Evolutionary conservation across 2,797 vertebrate species (phyloP).

Genomic region (Chelonia mydas): DNA sequence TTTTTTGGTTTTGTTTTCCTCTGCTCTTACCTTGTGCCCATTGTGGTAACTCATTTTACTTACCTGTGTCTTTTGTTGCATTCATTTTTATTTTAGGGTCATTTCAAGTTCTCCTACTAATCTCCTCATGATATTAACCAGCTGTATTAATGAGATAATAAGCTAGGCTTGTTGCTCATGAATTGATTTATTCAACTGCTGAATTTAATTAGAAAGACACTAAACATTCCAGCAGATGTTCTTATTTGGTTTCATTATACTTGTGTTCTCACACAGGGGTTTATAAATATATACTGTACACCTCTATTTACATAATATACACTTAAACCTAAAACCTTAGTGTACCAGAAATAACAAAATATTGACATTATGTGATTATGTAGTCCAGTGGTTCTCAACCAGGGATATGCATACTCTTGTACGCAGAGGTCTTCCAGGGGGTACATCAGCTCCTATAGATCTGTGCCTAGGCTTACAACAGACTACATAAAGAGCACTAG

Average conservation of each 20-base stretch:
- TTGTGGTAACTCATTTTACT: constrained; percentile 48
- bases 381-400: no score
- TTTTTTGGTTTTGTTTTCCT: not conserved
- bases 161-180: constrained; percentile 72
- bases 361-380: not conserved
- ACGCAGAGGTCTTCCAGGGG: no score
- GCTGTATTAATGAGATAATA: constrained; percentile 79
- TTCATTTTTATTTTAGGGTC: constrained; percentile 49
- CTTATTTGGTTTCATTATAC: constrained; percentile 75
- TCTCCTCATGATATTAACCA: constrained; percentile 69
- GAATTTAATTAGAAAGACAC: constrained; percentile 79
- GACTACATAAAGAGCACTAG: no score
- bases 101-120: constrained; percentile 63
- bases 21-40: constrained; percentile 39
- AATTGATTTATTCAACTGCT: constrained; percentile 78
- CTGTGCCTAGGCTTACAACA: no score
- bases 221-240: constrained; percentile 78
- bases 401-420: no score
- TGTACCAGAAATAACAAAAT: not conserved
- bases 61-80: constrained; percentile 3
- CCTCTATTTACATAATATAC: not conserved
- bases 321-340: constrained; percentile 6
- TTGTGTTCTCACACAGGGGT: constrained; percentile 58
- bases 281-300: constrained; percentile 49
- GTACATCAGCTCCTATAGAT: no score